Percentiles rank a stretch among this genome's conserved stretches.
phyloP scores from a whole-genome alignment of 2,113 vertebrate genomes.

The Onychostruthus taczanowskii region DNA sequence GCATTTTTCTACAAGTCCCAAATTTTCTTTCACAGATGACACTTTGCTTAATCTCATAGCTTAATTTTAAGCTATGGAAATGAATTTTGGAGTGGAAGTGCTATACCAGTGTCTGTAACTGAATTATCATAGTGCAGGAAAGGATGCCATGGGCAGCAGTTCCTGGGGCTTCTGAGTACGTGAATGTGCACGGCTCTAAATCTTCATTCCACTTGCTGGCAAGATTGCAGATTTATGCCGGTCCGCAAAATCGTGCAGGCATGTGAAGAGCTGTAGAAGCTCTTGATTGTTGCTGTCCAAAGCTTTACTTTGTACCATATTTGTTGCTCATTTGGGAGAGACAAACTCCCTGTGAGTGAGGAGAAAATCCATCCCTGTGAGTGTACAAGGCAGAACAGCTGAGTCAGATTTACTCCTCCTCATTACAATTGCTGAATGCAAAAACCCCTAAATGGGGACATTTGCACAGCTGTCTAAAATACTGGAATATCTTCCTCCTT shows the following conservation, averaged over 20 bases:
- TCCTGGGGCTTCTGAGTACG: not conserved
- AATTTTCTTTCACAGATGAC: not conserved
- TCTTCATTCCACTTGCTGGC: not conserved
- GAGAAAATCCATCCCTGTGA: not conserved
- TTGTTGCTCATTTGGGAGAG: not conserved
- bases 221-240: not conserved
- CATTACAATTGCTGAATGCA: not conserved
- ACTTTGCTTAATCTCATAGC: not conserved
- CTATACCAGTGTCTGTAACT: not conserved
- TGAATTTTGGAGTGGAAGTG: not conserved
- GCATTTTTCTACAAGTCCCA: not conserved
- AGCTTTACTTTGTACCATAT: not conserved
- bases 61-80: not conserved
- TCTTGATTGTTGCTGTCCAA: not conserved
- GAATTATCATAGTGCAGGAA: not conserved
- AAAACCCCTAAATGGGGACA: not conserved
- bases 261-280: not conserved
- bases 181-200: not conserved
- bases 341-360: not conserved
- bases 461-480: not conserved
- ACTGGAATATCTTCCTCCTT: not conserved
- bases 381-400: not conserved
- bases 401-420: not conserved
- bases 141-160: not conserved
- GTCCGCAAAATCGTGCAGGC: not conserved